Conservation (phyloP, 2,888 invertebrate species). For the Drosophila helvetica region DNA sequence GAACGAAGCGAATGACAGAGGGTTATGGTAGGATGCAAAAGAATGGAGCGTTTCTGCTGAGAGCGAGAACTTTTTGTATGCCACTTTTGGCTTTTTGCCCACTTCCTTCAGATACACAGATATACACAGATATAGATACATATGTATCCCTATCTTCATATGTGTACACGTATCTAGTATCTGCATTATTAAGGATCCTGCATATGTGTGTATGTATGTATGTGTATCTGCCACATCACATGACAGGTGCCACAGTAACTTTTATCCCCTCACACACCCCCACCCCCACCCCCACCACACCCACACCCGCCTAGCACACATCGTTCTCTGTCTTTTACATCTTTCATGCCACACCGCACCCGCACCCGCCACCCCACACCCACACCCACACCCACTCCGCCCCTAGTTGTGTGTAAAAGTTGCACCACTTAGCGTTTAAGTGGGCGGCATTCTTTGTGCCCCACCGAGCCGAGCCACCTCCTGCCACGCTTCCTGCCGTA, state of each 20-base stretch:
- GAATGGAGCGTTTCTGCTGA: background rate
- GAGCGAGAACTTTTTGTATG: background rate
- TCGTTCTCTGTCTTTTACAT: background rate
- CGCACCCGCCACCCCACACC: slow-evolving; percentile 3
- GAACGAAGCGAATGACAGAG: background rate
- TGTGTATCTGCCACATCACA: slow-evolving; percentile 14
- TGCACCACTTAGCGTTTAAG: slow-evolving; percentile 79
- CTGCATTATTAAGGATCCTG: slow-evolving; percentile 62
- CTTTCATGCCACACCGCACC: slow-evolving; percentile 2
- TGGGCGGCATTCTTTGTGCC: slow-evolving; percentile 63
- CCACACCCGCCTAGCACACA: background rate
- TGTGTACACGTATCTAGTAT: slow-evolving; percentile 14
- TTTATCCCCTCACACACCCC: slow-evolving; percentile 4
- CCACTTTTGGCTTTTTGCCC: slow-evolving; percentile 14
- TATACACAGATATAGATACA: slow-evolving; percentile 32
- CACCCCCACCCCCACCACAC: background rate
- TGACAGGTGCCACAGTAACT: slow-evolving; percentile 45
- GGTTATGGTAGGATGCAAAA: background rate
- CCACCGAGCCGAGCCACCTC: background rate
- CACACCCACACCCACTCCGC: background rate
- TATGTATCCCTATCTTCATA: slow-evolving; percentile 6
- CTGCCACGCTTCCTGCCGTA: background rate
- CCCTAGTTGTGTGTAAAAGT: slow-evolving; percentile 41
- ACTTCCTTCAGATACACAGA: slow-evolving; percentile 19
- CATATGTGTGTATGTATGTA: slow-evolving; percentile 5